Conservation (phyloP, 2,797 vertebrate genomes). For the Enoplosus armatus region DNA sequence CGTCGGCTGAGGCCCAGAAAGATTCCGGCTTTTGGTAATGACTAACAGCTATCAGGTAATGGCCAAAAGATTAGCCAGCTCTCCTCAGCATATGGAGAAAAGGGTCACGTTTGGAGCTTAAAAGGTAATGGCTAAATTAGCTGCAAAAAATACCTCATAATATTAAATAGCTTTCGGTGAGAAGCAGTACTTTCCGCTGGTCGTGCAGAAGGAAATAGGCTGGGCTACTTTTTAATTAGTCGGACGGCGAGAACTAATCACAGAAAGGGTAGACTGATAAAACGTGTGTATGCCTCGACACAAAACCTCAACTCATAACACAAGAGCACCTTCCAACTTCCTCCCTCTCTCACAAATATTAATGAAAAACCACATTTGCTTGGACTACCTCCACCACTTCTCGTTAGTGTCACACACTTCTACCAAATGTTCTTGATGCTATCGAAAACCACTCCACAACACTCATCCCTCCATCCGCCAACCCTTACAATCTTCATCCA, state of each 20-base stretch:
- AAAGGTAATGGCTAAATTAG: conserved; percentile 72
- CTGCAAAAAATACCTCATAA: conserved; percentile 70
- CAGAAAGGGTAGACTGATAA: conserved; percentile 60
- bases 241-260: conserved; percentile 59
- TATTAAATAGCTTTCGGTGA: conserved; percentile 68
- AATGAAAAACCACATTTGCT: conserved; percentile 46
- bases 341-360: conserved; percentile 25
- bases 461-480: conserved; percentile 61
- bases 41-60: conserved; percentile 68
- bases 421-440: conserved; percentile 53
- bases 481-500: conserved; percentile 68
- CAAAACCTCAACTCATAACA: conserved; percentile 41
- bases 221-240: conserved; percentile 73
- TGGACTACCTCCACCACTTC: conserved; percentile 27
- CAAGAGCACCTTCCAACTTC: conserved; percentile 37
- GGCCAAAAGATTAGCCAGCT: conserved; percentile 62
- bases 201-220: conserved; percentile 65
- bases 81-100: conserved; percentile 63
- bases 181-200: conserved; percentile 54
- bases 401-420: conserved; percentile 33
- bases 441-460: conserved; percentile 60
- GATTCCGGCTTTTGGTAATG: conserved; percentile 58
- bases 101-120: conserved; percentile 70
- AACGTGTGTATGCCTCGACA: conserved; percentile 31
- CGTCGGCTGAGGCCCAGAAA: conserved; percentile 35